phyloP scores from a whole-genome alignment of 2,888 invertebrate species.

The Cheilosia vulpina region DNA sequence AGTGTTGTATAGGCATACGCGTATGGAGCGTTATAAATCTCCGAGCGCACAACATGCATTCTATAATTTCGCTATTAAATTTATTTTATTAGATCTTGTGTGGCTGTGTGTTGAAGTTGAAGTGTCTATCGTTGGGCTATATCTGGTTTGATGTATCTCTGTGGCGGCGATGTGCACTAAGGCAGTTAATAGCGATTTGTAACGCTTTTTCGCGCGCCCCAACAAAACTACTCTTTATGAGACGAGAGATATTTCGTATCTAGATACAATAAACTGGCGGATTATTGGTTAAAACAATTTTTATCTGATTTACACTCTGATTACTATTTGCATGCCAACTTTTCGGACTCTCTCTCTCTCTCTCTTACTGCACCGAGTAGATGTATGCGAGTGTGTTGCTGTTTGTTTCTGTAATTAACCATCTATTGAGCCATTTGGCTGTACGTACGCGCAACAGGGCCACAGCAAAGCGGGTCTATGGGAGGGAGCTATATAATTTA shows the following conservation, averaged over 20 bases:
- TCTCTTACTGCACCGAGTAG: neutral
- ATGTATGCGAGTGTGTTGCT: slow-evolving; percentile 7
- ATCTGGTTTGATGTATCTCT: slow-evolving; percentile 55
- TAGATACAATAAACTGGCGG: slow-evolving; percentile 61
- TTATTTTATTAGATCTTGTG: slow-evolving; percentile 65
- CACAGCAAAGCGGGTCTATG: neutral
- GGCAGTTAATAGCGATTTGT: slow-evolving; percentile 74
- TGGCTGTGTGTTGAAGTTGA: slow-evolving; percentile 9
- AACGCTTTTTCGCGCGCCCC: slow-evolving; percentile 68
- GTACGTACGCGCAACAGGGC: neutral
- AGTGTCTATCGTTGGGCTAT: neutral
- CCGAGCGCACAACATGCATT: slow-evolving; percentile 46
- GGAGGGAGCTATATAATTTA: slow-evolving; percentile 18
- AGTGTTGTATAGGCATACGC: slow-evolving; percentile 23
- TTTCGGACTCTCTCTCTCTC: neutral
- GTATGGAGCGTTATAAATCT: slow-evolving; percentile 51
- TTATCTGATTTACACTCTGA: slow-evolving; percentile 74
- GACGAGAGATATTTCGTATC: slow-evolving; percentile 46
- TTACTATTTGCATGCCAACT: slow-evolving; percentile 66
- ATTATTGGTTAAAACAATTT: slow-evolving; percentile 66
- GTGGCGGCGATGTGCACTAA: slow-evolving; percentile 58
- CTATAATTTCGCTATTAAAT: slow-evolving; percentile 66
- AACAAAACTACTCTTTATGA: slow-evolving; percentile 19
- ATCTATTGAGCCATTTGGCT: slow-evolving; percentile 60
- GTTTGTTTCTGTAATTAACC: slow-evolving; percentile 68